Evolutionary conservation across 2,113 vertebrate genomes (phyloP), one percentile per base, ranked within the genome.

Genomic region (Litocranius walleri): DNA sequence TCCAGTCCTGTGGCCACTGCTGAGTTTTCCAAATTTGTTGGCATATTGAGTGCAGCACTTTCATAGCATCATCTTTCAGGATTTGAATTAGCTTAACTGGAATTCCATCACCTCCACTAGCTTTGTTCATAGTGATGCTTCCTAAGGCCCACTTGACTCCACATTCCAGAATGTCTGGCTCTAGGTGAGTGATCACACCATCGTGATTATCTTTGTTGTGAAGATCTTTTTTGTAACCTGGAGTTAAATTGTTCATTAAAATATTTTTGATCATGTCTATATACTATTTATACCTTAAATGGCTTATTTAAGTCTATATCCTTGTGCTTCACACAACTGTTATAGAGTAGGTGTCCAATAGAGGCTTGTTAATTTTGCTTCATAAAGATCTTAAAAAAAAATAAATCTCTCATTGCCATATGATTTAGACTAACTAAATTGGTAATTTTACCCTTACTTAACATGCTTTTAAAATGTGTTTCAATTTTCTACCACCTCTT

Each of bases 401-500:
- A 61, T 78, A 92, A 91, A 95, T 71, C 15, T 94, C 21, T 96
- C 61, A 80, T 96, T 92, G 16, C 15, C 14, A 87, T 62, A 96
- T 91, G 57, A 94, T 54, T 85, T 84, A 93, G 2, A 95, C 15
- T 81, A 62, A 95, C 52, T 71, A 90, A 94, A 85, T 92, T 83
- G 93, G 54, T 92, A 95, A 92, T 90, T 94, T 94, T 84, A 59
- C 48, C n/a, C 61, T 93, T 90, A 45, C 40, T 98, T 96, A 97
- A 97, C 84, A 93, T 78, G 80, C 54, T 93, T 93, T 54, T 83
- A 88, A 96, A 97, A 93, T 7, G 33, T 59, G 59, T 80, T 94
- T 94, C 57, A 95, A 45, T 97, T 96, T 97, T 94, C 92, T 87
- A 40, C 97, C 77, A 93, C 90, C 94, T 97, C 96, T 97, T 94